phyloP scores from a whole-genome alignment of 2,888 invertebrate species.

The Aricia artaxerxes region DNA sequence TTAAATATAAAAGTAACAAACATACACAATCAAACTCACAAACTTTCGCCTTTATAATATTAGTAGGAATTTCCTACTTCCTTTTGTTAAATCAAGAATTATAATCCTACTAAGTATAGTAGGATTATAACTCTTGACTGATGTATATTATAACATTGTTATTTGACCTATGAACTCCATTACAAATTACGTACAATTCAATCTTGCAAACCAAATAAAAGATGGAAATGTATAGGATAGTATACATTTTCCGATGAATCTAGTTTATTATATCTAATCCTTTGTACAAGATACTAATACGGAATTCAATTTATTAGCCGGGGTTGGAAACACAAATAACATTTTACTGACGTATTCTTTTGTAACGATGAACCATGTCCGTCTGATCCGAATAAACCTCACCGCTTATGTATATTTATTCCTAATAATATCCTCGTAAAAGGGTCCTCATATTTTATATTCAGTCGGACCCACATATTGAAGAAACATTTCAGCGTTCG shows the following conservation, averaged over 20 bases:
- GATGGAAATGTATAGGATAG: neutral
- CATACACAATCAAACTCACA: no score
- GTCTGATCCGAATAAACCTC: constrained; percentile 67
- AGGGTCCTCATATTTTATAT: constrained; percentile 62
- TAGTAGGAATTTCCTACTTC: no score
- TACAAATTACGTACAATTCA: neutral
- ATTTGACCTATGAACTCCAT: neutral
- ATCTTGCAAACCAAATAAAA: constrained; percentile 7
- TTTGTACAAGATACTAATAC: constrained; percentile 28
- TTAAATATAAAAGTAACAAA: no score
- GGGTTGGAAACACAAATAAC: constrained; percentile 30
- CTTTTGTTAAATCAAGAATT: no score
- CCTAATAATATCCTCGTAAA: constrained; percentile 69
- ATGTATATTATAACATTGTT: neutral
- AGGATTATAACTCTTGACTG: no score
- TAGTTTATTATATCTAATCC: constrained; percentile 24
- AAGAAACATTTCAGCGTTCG: constrained; percentile 61
- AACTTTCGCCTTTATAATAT: no score
- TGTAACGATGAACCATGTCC: constrained; percentile 42
- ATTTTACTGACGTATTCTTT: constrained; percentile 30
- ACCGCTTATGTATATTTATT: constrained; percentile 75
- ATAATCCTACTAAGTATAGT: no score
- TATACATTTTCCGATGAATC: constrained; percentile 11
- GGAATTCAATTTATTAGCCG: constrained; percentile 30
- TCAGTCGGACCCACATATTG: constrained; percentile 76